phyloP scores from a whole-genome alignment of 1,140 invertebrate genomes.

The Pachypeltis micranthus region DNA sequence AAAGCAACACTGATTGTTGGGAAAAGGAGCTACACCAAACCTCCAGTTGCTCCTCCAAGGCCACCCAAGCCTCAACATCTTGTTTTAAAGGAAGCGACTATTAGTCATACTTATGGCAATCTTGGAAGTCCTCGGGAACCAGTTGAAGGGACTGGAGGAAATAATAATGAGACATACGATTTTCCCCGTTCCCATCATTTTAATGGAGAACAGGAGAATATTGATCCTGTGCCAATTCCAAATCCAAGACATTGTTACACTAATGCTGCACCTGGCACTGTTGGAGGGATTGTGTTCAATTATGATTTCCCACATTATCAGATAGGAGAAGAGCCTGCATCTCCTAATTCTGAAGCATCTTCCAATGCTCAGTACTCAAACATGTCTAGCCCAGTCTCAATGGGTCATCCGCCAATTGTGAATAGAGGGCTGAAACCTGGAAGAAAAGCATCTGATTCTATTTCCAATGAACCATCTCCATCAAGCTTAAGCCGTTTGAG shows the following conservation, averaged over 20 bases:
- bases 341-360: slow-evolving; percentile 35
- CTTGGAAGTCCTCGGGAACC: slow-evolving; percentile 23
- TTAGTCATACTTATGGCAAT: slow-evolving; percentile 30
- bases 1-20: slow-evolving; percentile 34
- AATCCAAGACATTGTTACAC: slow-evolving; percentile 49
- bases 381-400: slow-evolving; percentile 38
- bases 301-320: slow-evolving; percentile 39
- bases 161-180: slow-evolving; percentile 55
- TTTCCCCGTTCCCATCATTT: slow-evolving; percentile 54
- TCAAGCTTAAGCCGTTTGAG: slow-evolving; percentile 32
- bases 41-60: slow-evolving; percentile 50
- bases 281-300: slow-evolving; percentile 38
- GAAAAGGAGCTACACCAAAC: slow-evolving; percentile 39
- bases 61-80: slow-evolving; percentile 62
- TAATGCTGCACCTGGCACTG: slow-evolving; percentile 53
- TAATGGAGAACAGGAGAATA: slow-evolving; percentile 28
- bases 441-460: slow-evolving; percentile 42
- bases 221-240: slow-evolving; percentile 21
- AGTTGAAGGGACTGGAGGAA: not conserved
- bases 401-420: slow-evolving; percentile 48
- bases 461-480: slow-evolving; percentile 32
- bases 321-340: slow-evolving; percentile 38
- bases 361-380: slow-evolving; percentile 44
- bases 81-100: slow-evolving; percentile 34
- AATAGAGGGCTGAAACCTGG: slow-evolving; percentile 69